Percentiles rank a stretch among this genome's conserved stretches.
These are phyloP conservation scores for Hippoglossus hippoglossus DNA, from an alignment of 2,797 vertebrate species.

Conservation along the genomic window DNA sequence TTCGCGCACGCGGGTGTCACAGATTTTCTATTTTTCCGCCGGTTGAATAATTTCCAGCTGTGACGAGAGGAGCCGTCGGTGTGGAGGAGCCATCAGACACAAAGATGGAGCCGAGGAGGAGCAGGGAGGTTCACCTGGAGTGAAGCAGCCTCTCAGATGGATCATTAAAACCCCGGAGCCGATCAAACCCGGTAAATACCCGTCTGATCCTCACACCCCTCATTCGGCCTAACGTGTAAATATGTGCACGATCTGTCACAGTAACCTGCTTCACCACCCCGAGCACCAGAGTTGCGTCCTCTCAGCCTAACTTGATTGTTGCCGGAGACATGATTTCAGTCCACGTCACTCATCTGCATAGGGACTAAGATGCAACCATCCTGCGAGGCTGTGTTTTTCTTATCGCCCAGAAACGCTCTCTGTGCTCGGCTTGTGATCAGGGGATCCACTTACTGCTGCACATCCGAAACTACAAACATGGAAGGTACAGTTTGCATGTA, in stretches of 20 bases:
- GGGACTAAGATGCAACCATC: constrained; percentile 79
- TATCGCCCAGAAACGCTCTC: constrained; percentile 43
- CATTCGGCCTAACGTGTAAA: too few species aligned
- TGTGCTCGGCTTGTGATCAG: constrained; percentile 28
- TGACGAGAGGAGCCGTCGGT: background rate
- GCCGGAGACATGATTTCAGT: constrained; percentile 75
- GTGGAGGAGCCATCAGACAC: too few species aligned
- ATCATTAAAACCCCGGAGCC: constrained; percentile 29
- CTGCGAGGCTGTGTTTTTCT: constrained; percentile 44
- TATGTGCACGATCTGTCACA: constrained; percentile 23
- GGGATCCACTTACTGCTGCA: constrained; percentile 56
- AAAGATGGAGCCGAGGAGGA: too few species aligned
- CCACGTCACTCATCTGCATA: constrained; percentile 84
- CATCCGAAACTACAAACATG: constrained; percentile 74
- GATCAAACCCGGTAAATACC: constrained; percentile 58
- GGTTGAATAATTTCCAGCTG: constrained; percentile 25
- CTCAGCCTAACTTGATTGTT: constrained; percentile 80
- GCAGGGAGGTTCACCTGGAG: too few species aligned
- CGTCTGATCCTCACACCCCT: background rate
- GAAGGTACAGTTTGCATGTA: constrained; percentile 76
- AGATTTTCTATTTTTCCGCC: constrained; percentile 30
- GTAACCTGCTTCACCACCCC: constrained; percentile 47
- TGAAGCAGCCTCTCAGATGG: constrained; percentile 32
- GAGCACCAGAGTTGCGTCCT: constrained; percentile 58
- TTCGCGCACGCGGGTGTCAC: constrained; percentile 44